Base-by-base conservation (phyloP, 2,888 invertebrate genomes). In the Alcis repandata region DNA sequence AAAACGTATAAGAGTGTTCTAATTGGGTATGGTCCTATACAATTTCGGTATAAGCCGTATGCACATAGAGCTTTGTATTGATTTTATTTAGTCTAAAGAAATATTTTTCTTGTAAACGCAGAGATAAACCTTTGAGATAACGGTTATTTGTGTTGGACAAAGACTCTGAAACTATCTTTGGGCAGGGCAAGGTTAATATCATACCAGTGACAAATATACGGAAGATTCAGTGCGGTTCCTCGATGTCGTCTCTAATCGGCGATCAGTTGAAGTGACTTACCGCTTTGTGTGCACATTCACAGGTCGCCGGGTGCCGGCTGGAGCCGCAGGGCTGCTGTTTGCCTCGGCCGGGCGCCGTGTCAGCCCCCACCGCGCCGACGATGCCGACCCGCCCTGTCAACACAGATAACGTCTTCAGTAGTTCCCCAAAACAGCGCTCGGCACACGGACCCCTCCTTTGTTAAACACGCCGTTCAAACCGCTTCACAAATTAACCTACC, bases 281-380 rank as follows among this genome's bases (percentile, higher is more conserved):
- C 70, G 74, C 66, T 75, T 71, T 77, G 73, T 77, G 71, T 76
- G 38, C 22, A 27, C 53, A 27, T 49, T 72, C 67, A 73, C 77
- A 77, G 74, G 72, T 73, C 71, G 69, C 69, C 67, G 70, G 17
- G 10, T 11, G 17, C 27, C 7, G 43, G 48, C 43, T 11, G 49
- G 17, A 27, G 53, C 17, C 53, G 59, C 54, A n/a, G 70, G 72
- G 69, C 69, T 60, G 66, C 57, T 78, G 73, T 76, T 78, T 80
- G 75, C 71, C 8, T 36, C 49, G 36, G 17, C 20, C 51, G 51
- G 70, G 63, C 63, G 71, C 60, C 68, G 67, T 68, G 70, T 45
- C 63, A 63, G 54, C 57, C 61, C 63, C 65, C 70, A 56, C 62
- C 59, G 20, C 61, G 53, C 32, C 59, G 65, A 56, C 71, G 43